A percentile compares a stretch with the other conserved stretches of the same genome.
Evolutionary conservation across 2,888 invertebrate genomes (phyloP).

Genomic region (Drosophila kokeensis): DNA sequence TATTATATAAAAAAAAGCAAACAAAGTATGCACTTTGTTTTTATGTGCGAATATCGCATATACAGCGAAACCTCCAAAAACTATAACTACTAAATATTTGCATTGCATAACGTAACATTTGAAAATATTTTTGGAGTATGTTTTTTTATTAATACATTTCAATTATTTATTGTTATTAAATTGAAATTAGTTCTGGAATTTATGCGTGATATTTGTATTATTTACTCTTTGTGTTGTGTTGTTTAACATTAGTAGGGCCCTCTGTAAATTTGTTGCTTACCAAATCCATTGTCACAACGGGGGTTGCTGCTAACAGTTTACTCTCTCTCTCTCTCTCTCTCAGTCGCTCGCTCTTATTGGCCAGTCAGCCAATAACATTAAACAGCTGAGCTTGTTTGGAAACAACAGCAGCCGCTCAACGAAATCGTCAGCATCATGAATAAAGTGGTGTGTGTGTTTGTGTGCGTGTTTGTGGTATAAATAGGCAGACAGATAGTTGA

Average conservation of each 20-base stretch:
- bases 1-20: background rate
- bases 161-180: background rate
- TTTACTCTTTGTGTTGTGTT: background rate
- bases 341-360: conserved; percentile 19
- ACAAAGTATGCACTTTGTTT: background rate
- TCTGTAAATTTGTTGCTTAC: conserved; percentile 62
- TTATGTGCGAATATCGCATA: background rate
- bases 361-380: conserved; percentile 74
- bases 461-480: background rate
- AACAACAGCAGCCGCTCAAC: conserved; percentile 66
- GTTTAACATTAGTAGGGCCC: conserved; percentile 26
- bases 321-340: conserved; percentile 14
- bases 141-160: background rate
- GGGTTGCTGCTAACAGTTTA: conserved; percentile 37
- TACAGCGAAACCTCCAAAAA: background rate
- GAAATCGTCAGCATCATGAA: conserved; percentile 2
- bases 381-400: conserved; percentile 82
- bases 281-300: conserved; percentile 22
- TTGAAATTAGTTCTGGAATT: background rate
- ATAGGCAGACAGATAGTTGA: conserved; percentile 13
- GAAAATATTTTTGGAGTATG: background rate
- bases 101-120: background rate
- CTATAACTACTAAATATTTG: background rate
- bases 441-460: background rate
- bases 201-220: background rate